Evolutionary conservation across 2,888 invertebrate species (phyloP).

Genomic region (Lucinisca nassula): DNA sequence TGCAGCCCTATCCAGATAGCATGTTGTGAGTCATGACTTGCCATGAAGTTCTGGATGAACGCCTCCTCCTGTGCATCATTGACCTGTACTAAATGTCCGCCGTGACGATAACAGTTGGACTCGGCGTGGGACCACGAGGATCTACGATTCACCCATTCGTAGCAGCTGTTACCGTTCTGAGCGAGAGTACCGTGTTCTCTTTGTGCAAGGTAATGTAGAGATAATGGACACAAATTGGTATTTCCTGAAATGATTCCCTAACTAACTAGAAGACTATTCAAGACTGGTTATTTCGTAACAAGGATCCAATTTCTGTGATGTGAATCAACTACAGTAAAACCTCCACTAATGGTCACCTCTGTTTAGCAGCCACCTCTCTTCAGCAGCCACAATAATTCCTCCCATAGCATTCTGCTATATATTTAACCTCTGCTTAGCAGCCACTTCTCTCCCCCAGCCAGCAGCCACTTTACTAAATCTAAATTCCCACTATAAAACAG

Average conservation of each 20-base stretch:
- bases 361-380: no score
- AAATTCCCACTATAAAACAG: no score
- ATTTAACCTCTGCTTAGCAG: no score
- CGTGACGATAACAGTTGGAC: conserved; percentile 9
- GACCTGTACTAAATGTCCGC: conserved; percentile 52
- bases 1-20: conserved; percentile 58
- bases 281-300: no score
- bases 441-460: no score
- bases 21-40: conserved; percentile 16
- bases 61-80: conserved; percentile 31
- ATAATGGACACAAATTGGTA: neutral
- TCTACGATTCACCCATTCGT: conserved; percentile 30
- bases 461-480: no score
- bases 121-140: conserved; percentile 39
- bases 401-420: no score
- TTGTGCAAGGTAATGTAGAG: neutral
- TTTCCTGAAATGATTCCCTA: no score
- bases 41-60: conserved; percentile 42
- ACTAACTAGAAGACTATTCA: neutral
- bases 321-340: no score
- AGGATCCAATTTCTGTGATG: no score
- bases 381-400: no score
- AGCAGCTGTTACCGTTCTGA: conserved; percentile 39
- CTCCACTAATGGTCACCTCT: no score
- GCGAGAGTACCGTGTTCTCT: conserved; percentile 4